These are phyloP conservation scores for Cephonodes hylas DNA, from an alignment of 2,888 invertebrate genomes.

Conservation along the genomic window DNA sequence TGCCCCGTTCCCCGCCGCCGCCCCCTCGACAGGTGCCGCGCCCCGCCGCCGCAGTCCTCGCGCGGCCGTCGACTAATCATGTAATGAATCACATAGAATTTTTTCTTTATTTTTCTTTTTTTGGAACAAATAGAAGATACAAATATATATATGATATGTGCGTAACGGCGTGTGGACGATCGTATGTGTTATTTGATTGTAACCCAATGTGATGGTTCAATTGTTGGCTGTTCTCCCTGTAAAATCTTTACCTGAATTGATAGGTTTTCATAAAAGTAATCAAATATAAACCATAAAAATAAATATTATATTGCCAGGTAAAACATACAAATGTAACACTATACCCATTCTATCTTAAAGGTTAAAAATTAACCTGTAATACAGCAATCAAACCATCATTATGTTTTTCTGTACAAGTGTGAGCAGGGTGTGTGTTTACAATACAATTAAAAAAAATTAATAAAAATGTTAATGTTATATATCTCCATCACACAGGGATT, in stretches of 20 bases:
- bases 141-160: conserved; percentile 76
- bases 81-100: conserved; percentile 75
- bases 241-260: not conserved
- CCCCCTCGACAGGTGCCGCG: conserved; percentile 60
- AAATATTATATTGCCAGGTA: not conserved
- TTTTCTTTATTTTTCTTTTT: conserved; percentile 66
- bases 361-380: conserved; percentile 6
- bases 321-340: not conserved
- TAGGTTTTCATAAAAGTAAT: conserved; percentile 8
- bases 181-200: conserved; percentile 73
- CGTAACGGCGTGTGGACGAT: conserved; percentile 77
- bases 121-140: conserved; percentile 66
- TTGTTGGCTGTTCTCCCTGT: conserved; percentile 34
- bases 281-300: not conserved
- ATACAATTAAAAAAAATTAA: not conserved
- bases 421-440: conserved; percentile 43
- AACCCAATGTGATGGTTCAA: conserved; percentile 45
- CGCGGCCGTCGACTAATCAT: conserved; percentile 64
- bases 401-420: conserved; percentile 43
- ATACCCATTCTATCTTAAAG: not conserved
- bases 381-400: conserved; percentile 43
- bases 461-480: not conserved
- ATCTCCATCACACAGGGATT: conserved; percentile 39
- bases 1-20: conserved; percentile 47
- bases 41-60: conserved; percentile 47